Base-by-base conservation (phyloP, 2,888 invertebrate species). In the Dolomedes plantarius region DNA sequence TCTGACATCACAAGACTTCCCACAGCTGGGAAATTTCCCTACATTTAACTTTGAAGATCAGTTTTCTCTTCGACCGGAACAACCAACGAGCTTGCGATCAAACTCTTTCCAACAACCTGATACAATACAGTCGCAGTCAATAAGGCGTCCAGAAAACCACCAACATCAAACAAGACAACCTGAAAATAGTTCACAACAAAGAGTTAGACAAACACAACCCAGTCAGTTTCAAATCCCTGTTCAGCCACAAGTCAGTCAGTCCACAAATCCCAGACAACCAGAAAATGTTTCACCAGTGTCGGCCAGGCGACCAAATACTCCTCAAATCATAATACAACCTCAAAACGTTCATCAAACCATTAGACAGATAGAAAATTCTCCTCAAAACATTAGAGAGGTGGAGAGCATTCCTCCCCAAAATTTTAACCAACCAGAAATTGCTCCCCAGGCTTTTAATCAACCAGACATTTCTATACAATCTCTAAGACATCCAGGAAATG, bases 1-100 rank as follows among this genome's bases (percentile, higher is more conserved):
- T 36, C 78, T 73, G 39, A 29, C 23, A 6, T 62, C 78, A 6
- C 72, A 71, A 31, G 67, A 65, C 11, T 36, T 74, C 27, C 73
- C 41, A 23, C 39, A 39, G 5, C 31, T 41, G 0, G 31, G n/a
- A 23, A 29, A 27, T n/a, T 50, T 50, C 5, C 29, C 77, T 19
- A 23, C 77, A 1, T 73, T 72, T 50, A 31, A 41, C 9, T n/a
- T 27, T 19, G 29, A 27, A 9, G 32, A 50, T 23, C 23, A 72
- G 1, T 23, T 28, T 28, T 16, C 16, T 19, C 39, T 41, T 16
- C 73, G 56, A 27, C 75, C 50, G 5, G 28, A 46, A 3, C 71
- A 62, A 29, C 69, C 56, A 23, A 23, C 28, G 11, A 2, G 19
- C 1, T 28, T 19, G 31, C 65, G 65, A 31, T 16, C 11, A 46